Percentiles rank a stretch among this genome's conserved stretches.
phyloP scores from a whole-genome alignment of 2,113 vertebrate species.

The Vimba vimba region DNA sequence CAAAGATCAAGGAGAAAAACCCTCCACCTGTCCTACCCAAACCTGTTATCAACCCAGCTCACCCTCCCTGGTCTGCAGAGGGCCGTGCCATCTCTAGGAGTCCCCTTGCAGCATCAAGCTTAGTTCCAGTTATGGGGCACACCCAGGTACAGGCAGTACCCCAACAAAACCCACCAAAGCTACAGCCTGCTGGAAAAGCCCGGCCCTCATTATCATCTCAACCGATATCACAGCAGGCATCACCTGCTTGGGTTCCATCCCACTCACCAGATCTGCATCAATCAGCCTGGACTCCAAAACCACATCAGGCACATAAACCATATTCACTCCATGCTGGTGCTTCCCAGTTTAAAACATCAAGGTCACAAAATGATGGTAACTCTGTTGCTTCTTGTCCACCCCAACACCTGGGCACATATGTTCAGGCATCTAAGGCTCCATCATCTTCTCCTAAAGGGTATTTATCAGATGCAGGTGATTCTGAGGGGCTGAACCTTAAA shows the following conservation, averaged over 20 bases:
- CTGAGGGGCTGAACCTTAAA: constrained; percentile 79
- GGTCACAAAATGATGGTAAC: constrained; percentile 71
- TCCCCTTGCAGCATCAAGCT: constrained; percentile 70
- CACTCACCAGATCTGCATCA: constrained; percentile 59
- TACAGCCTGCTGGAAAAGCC: constrained; percentile 63
- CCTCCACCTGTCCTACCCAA: constrained; percentile 96
- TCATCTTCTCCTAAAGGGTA: constrained; percentile 66
- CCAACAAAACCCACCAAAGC: constrained; percentile 64
- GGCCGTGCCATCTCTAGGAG: constrained; percentile 68
- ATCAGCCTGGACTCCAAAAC: constrained; percentile 65
- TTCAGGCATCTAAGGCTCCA: constrained; percentile 69
- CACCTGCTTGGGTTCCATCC: constrained; percentile 58
- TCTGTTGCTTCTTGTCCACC: constrained; percentile 78
- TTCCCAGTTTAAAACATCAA: constrained; percentile 70
- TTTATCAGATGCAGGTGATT: constrained; percentile 63
- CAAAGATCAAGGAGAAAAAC: constrained; percentile 86
- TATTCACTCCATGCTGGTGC: constrained; percentile 62
- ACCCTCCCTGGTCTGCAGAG: constrained; percentile 82
- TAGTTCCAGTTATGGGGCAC: constrained; percentile 62
- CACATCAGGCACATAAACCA: constrained; percentile 53
- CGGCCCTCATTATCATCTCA: constrained; percentile 64
- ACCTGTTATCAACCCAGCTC: constrained; percentile 81
- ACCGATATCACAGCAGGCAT: constrained; percentile 61
- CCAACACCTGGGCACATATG: constrained; percentile 69
- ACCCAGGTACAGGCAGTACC: constrained; percentile 67